Base-by-base conservation (phyloP, 2,888 invertebrate species). In the Epinotia demarniana region DNA sequence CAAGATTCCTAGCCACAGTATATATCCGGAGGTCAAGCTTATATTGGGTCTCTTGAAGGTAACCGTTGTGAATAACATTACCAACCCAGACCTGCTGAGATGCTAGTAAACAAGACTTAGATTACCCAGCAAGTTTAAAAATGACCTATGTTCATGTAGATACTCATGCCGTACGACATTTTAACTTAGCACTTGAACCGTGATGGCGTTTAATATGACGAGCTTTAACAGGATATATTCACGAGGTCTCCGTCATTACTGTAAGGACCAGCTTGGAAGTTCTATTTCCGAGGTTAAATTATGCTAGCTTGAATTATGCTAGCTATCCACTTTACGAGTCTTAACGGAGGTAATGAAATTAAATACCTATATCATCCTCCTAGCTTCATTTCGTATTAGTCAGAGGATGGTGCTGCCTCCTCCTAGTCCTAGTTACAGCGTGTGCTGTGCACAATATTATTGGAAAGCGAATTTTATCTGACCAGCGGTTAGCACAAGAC, bases 81-180 rank as follows among this genome's bases (percentile, higher is more conserved):
- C 9, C 39, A 39, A 39, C 39, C 39, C 39, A 39, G 39, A 39
- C 9, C 19, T 57, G 55, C 53, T 18, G 39, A 55, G 67, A 67
- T 67, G 39, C 23, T 57, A 67, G 57, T 67, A 67, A 57, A 67
- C 57, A 67, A 67, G 67, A 39, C 55, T 67, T 67, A 67, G 67
- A 33, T 46, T 58, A 19, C 16, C 4, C 6, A 4, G 13, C 60
- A 1, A 39, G 2, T 19, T 16, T 39, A 16, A 27, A 69, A 60
- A 46, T 5, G 60, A 57, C 55, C 1, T 67, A 67, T 19, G 39
- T 19, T 11, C 9, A 39, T 5, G 12, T 33, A 57, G 39, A 39
- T 12, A 2, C 0, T 12, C 13, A 18, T 46, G 39, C 3, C 16
- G 13, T 39, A 57, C 12, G 57, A 39, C 57, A 5, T 39, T 66